Base-by-base conservation (phyloP, 2,888 invertebrate species). In the Cheilosia variabilis region DNA sequence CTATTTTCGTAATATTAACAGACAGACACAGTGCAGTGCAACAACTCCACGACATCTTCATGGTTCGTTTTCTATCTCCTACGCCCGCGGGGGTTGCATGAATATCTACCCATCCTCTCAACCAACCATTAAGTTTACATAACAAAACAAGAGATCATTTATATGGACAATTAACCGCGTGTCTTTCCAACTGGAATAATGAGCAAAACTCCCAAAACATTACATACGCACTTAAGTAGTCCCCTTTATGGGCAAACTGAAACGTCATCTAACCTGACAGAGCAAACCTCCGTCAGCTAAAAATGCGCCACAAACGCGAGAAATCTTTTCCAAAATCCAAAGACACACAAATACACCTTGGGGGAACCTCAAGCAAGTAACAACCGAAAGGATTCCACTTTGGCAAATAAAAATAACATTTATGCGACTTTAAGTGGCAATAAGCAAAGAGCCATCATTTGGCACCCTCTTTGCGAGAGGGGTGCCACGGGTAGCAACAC, bases 381-480 rank as follows among this genome's bases (percentile, higher is more conserved):
- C 19, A 45, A 73, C 41, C 63, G 53, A 82, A 72, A 66, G 68
- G 68, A 73, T 79, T 69, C 34, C 68, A 73, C 57, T 63, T 52
- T 62, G 63, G 24, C 37, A 52, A 81, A 73, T 83, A 78, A 83
- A 63, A 73, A 73, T 83, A 73, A 73, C 73, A 83, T 79, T 79
- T 83, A 83, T 83, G 73, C 37, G 83, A 83, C 45, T 79, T 83
- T 78, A 79, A 83, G 79, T 83, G 68, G 68, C 66, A 78, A 72
- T 83, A 78, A 52, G 68, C n/a, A 13, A 60, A 57, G 55, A 63
- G 57, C 43, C 66, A 77, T 55, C 50, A 72, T 68, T 79, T 83
- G 47, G 55, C 55, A 71, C 68, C 71, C 71, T 41, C 66, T 62
- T 60, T 68, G 31, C 22, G 58, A n/a, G 37, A 45, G 57, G 13